Evolutionary conservation across 2,113 vertebrate genomes (phyloP).

Genomic region (Phrynosoma platyrhinos): DNA sequence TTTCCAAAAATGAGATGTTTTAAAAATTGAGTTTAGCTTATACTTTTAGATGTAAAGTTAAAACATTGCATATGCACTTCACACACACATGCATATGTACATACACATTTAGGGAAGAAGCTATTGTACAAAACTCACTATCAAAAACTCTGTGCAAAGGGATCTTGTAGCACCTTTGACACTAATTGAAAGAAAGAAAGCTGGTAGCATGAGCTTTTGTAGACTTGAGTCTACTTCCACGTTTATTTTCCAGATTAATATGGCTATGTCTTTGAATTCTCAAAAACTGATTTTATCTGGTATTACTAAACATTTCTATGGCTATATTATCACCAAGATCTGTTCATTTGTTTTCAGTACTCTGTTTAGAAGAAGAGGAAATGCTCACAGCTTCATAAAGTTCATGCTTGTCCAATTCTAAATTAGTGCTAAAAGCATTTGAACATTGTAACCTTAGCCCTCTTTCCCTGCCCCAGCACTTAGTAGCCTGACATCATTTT

Average conservation of each 20-base stretch:
- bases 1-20: not conserved
- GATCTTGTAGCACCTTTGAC: too few relatives aligned
- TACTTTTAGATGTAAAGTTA: not conserved
- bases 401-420: slow-evolving; percentile 3
- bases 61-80: not conserved
- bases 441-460: slow-evolving; percentile 15
- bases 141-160: too few relatives aligned
- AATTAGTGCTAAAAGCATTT: slow-evolving; percentile 9
- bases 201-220: too few relatives aligned
- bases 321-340: not conserved
- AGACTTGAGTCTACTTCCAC: too few relatives aligned
- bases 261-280: too few relatives aligned
- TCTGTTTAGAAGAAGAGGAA: not conserved
- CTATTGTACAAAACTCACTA: not conserved
- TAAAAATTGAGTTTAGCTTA: not conserved
- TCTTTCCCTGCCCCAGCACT: not conserved
- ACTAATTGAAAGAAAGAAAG: too few relatives aligned
- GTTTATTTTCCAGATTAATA: too few relatives aligned
- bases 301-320: not conserved
- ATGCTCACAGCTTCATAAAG: not conserved
- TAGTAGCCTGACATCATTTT: not conserved
- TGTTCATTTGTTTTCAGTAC: slow-evolving; percentile 1
- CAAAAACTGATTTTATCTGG: not conserved
- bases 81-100: not conserved
- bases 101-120: not conserved